Base-by-base conservation (phyloP, 1,140 invertebrate species). In the Liolophura sinensis region DNA sequence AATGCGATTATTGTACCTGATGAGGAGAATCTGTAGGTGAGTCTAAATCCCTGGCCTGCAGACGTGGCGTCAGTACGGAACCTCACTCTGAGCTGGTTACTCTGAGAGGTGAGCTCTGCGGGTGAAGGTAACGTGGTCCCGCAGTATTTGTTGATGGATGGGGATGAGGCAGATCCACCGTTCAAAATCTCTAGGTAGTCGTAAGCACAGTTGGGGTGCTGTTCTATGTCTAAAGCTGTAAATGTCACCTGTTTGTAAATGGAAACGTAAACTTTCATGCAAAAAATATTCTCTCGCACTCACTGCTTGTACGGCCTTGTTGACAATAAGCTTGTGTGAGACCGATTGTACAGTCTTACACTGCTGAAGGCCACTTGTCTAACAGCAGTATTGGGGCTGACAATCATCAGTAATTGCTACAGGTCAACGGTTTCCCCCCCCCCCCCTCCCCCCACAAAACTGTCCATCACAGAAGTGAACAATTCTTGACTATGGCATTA, bases 141-240 rank as follows among this genome's bases (percentile, higher is more conserved):
- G 78, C 96, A 98, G 84, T 89, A 97, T 15, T 78, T 74, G 11
- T 93, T 94, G 60, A 80, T 70, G 9, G 72, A 73, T 18, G 82
- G 83, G 7, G 81, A 82, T 15, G 73, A 68, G 1, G 69, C 60
- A 20, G 90, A 90, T n/a, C 93, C 85, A 77, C 94, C 95, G 64
- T 93, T 96, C 61, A 92, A 90, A 0, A 99, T 89, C 65, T 95
- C 92, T 0, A 99, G 89, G 68, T 91, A 92, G 82, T 98, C 95
- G 80, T 95, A 97, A 69, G 94, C 92, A 82, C 96, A 98, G 76
- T 93, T 92, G 70, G 93, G 92, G 73, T 95, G 96, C 6, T 93
- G 93, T 86, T 98, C 96, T 27, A 98, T 82, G 76, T 96, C 93
- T 74, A 99, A 97, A 80, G 97, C 93, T 0, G 94, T 97, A 82